A percentile compares a stretch with the other conserved stretches of the same genome.
Conservation (phyloP, 2,113 vertebrate genomes). For the Ailurus styani region DNA sequence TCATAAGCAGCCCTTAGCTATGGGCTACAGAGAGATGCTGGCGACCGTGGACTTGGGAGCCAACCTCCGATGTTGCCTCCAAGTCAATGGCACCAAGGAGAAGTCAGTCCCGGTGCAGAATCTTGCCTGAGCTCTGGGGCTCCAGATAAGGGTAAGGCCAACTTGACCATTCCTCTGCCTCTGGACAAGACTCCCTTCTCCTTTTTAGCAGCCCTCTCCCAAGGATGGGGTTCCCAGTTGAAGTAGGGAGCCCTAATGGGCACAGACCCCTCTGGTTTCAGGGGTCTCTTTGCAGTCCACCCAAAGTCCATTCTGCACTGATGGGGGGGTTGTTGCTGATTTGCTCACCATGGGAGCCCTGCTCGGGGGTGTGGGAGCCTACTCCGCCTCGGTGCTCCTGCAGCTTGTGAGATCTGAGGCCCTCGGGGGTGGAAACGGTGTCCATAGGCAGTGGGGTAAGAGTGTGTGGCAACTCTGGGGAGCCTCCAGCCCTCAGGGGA, state of each 20-base stretch:
- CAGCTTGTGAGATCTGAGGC: conserved; percentile 86
- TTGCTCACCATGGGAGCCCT: background rate
- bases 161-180: background rate
- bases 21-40: conserved; percentile 82
- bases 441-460: conserved; percentile 81
- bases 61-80: conserved; percentile 86
- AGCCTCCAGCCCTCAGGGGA: conserved; percentile 66
- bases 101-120: conserved; percentile 75
- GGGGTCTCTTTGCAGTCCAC: background rate
- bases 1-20: conserved; percentile 72
- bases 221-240: background rate
- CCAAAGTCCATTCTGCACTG: background rate
- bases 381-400: background rate
- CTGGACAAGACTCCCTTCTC: background rate
- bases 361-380: background rate
- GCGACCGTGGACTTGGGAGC: conserved; percentile 84
- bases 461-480: conserved; percentile 88
- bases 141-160: conserved; percentile 78
- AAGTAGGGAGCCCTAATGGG: background rate
- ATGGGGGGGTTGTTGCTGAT: background rate
- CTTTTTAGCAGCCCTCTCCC: background rate
- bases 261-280: background rate
- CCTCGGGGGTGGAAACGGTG: conserved; percentile 84
- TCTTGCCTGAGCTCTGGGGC: conserved; percentile 77
- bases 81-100: conserved; percentile 83